Base-by-base conservation (phyloP, 2,113 vertebrate genomes). In the Nothobranchius kuhntae region DNA sequence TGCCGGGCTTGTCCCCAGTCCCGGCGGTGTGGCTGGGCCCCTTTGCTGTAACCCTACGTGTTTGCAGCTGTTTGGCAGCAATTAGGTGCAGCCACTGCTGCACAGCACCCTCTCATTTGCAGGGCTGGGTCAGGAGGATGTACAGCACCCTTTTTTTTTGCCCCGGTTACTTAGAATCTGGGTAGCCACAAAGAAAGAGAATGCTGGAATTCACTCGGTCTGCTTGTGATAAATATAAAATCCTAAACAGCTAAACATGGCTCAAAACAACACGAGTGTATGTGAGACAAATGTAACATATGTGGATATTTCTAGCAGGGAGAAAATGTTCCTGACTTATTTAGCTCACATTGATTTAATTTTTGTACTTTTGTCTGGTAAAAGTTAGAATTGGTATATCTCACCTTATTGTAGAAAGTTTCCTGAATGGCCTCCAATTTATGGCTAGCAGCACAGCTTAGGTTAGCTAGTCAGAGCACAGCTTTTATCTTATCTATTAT, bases 31-130 rank as follows among this genome's bases (percentile, higher is more conserved):
- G 73, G 71, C 70, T 53, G 79, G 82, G 77, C 79, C 77, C 71
- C 81, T 72, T 73, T 12, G 67, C 77, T 87, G 54, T 54, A 79
- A 55, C 77, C 59, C 85, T 68, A 50, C 89, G 85, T 73, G 85
- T 88, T 86, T 89, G 86, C 84, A 90, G 86, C 88, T 87, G 82
- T 87, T 90, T 88, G 81, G 83, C 91, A 86, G 91, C 89, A 93
- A 93, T 92, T 92, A 93, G 81, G 81, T 88, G 89, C 78, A 80
- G 85, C 89, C 89, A 82, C 82, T 73, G 86, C 69, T 82, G 85
- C 78, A 80, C 82, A 73, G 81, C 88, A 91, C 90, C 90, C 92
- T 93, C 89, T 94, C 91, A 94, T 94, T 93, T 93, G 82, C 85
- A 87, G 90, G 92, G 92, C 77, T 30, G 91, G 92, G 90, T 89